A percentile compares a stretch with the other conserved stretches of the same genome.
phyloP scores from a whole-genome alignment of 2,797 vertebrate species.

The Oceanodroma leucorhoa region DNA sequence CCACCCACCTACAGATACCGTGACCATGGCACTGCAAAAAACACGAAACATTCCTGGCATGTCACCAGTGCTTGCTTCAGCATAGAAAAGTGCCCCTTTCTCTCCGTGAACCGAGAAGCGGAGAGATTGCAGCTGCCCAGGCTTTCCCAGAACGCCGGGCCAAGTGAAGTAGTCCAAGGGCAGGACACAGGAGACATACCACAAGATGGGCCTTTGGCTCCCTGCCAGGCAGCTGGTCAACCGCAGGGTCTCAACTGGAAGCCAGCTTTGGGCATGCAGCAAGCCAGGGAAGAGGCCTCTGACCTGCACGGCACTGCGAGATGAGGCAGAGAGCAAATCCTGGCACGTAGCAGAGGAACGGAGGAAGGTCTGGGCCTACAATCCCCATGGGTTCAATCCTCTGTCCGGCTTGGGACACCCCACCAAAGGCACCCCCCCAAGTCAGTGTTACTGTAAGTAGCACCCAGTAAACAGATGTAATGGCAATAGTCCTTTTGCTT shows the following conservation, averaged over 20 bases:
- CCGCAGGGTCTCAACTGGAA: not conserved
- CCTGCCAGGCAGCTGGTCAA: not conserved
- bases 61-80: not conserved
- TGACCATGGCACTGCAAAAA: not conserved
- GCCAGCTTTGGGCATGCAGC: accelerated
- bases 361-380: not conserved
- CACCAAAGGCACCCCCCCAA: not conserved
- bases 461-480: not conserved
- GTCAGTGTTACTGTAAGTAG: not conserved
- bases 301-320: accelerated
- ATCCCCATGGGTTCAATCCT: not conserved
- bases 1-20: not conserved
- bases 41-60: accelerated
- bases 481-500: not conserved
- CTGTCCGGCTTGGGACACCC: not conserved
- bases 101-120: not conserved
- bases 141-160: not conserved
- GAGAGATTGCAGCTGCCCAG: not conserved
- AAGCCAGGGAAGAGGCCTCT: not conserved
- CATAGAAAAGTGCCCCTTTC: not conserved
- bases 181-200: accelerated
- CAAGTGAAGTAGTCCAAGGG: not conserved
- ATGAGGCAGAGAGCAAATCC: not conserved
- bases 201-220: not conserved
- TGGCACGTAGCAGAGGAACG: accelerated